phyloP scores from a whole-genome alignment of 2,888 invertebrate genomes.

The Ectemnius cavifrons region DNA sequence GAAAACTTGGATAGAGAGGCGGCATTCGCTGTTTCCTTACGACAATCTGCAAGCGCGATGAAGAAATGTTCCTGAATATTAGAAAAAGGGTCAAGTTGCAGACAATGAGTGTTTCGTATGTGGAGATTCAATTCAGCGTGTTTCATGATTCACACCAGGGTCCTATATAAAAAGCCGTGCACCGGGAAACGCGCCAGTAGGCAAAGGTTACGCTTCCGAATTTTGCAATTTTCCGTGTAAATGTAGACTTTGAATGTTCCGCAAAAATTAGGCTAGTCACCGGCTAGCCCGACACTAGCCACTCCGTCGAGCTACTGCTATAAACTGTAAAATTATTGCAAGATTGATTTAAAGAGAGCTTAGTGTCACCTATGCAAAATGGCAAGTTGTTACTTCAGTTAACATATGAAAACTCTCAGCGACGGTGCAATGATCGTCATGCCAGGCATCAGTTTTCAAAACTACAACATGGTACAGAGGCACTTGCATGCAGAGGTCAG shows the following conservation, averaged over 20 bases:
- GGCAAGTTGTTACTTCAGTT: slow-evolving; percentile 43
- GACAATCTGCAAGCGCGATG: slow-evolving; percentile 50
- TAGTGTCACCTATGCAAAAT: slow-evolving; percentile 28
- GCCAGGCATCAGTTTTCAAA: slow-evolving; percentile 27
- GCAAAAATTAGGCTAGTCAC: slow-evolving; percentile 41
- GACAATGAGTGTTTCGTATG: slow-evolving; percentile 27
- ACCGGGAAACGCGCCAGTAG: slow-evolving; percentile 20
- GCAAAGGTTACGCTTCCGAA: slow-evolving; percentile 50
- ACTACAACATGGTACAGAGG: slow-evolving; percentile 44
- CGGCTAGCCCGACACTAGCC: slow-evolving; percentile 45
- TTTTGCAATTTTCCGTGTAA: slow-evolving; percentile 46
- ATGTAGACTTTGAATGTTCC: slow-evolving; percentile 50
- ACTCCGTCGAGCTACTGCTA: slow-evolving; percentile 52
- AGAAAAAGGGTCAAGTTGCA: slow-evolving; percentile 33
- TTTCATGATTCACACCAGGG: slow-evolving; percentile 10
- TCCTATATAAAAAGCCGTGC: slow-evolving; percentile 11
- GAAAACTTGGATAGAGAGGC: slow-evolving; percentile 35
- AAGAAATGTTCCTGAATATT: slow-evolving; percentile 50
- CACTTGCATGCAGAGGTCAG: slow-evolving; percentile 45
- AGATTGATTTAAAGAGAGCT: slow-evolving; percentile 36
- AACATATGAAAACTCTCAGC: slow-evolving; percentile 18
- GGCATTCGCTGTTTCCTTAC: slow-evolving; percentile 42
- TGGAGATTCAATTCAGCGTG: slow-evolving; percentile 16
- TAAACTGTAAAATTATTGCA: slow-evolving; percentile 35
- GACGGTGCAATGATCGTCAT: slow-evolving; percentile 29